Base-by-base conservation (phyloP, 2,797 vertebrate genomes). In the Acipenser oxyrinchus region DNA sequence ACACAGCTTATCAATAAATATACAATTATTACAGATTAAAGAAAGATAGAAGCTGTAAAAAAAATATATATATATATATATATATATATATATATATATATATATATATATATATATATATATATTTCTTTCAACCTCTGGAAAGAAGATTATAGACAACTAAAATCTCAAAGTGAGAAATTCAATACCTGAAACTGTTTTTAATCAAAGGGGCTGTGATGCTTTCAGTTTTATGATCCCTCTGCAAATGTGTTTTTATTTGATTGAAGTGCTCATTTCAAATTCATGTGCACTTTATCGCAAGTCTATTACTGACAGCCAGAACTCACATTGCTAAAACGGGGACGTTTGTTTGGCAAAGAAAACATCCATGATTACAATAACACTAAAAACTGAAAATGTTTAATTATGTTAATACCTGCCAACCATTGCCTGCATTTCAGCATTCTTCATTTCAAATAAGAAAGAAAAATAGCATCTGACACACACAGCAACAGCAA, bases 121-220 rank as follows among this genome's bases (percentile, higher is more conserved):
- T 53, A 53, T 8, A 53, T 53, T 9, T 2, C 51, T 53, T 8
- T 12, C 8, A 53, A 53, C 13, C 59, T 60, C 53, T 10, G 53
- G 7, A 55, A 55, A 10, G 53, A 55, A n/a, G 10, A n/a, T n/a
- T n/a, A n/a, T 7, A 55, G 53, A 55, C 53, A 10, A 55, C n/a
- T 55, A 10, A 10, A 55, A 55, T 55, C n/a, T 55, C n/a, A 55
- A 55, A 10, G 53, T 10, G 53, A 55, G n/a, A 55, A 55, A 55
- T 55, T 55, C 1, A 55, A 55, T 55, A 55, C 9, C 10, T 55
- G 5, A 10, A 55, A 55, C 6, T 10, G 9, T 8, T n/a, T 55
- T 55, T 55, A 55, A 55, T 55, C 53, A 55, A 10, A 55, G 53
- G 53, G n/a, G 53, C 53, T 55, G 53, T 55, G 53, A n/a, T n/a